phyloP scores from a whole-genome alignment of 2,888 invertebrate genomes.

The Portevinia maculata region DNA sequence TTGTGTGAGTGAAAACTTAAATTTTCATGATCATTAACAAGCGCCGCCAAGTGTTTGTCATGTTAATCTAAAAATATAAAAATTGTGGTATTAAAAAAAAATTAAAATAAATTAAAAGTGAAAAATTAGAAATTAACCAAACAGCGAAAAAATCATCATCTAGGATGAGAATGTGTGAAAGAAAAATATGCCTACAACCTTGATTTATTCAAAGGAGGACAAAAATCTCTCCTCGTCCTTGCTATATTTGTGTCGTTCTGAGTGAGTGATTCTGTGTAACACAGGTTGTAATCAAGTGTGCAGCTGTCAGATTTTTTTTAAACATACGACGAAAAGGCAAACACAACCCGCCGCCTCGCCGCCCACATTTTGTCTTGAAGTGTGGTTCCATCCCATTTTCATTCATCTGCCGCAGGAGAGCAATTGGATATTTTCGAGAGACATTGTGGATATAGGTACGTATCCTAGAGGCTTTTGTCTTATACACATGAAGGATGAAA shows the following conservation, averaged over 20 bases:
- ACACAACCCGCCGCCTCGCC: too few species aligned
- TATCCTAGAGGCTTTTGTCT: slow-evolving; percentile 55
- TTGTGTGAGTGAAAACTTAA: slow-evolving; percentile 16
- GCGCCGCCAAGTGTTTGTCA: slow-evolving; percentile 22
- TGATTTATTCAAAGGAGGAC: slow-evolving; percentile 46
- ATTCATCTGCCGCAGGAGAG: slow-evolving; percentile 28
- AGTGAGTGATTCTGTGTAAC: slow-evolving; percentile 34
- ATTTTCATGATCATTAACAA: slow-evolving; percentile 51
- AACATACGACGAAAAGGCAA: slow-evolving; percentile 2
- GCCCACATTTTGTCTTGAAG: slow-evolving; percentile 8
- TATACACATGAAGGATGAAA: slow-evolving; percentile 12
- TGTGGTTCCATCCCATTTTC: slow-evolving; percentile 3
- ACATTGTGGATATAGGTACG: slow-evolving; percentile 59
- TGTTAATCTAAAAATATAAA: background rate
- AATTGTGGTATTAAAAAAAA: slow-evolving; percentile 8
- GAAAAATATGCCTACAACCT: slow-evolving; percentile 29
- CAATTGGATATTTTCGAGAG: slow-evolving; percentile 56
- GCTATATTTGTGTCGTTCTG: slow-evolving; percentile 16
- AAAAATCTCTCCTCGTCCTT: slow-evolving; percentile 36
- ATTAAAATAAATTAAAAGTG: background rate
- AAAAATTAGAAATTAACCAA: slow-evolving; percentile 3
- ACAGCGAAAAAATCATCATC: slow-evolving; percentile 7
- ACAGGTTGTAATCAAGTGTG: slow-evolving; percentile 44
- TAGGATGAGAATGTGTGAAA: slow-evolving; percentile 1
- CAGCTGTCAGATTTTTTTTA: slow-evolving; percentile 19